These are phyloP conservation scores for human (Homo sapiens) DNA, from an alignment of 2,113 vertebrate species.

Conservation along the genomic window GRCh38 chr3:140153001-140153500, in stretches of 20 bases:
- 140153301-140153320: background rate
- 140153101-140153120: background rate
- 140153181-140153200: background rate
- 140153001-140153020: constrained; percentile 39
- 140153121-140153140: constrained; percentile 15
- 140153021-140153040: background rate
- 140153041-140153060: constrained; percentile 48
- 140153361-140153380: background rate
- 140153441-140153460: background rate
- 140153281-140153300: background rate
- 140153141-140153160: background rate
- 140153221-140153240: background rate
- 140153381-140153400: background rate
- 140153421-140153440: background rate
- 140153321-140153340: background rate
- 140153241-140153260: background rate
- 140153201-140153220: background rate
- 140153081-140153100: constrained; percentile 42
- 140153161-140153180: background rate
- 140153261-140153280: background rate
- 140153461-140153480: background rate
- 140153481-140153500: background rate
- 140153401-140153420: background rate
- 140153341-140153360: background rate
- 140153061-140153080: background rate